Evolutionary conservation across 2,888 invertebrate species (phyloP).

Genomic region (Odontothrips loti): DNA sequence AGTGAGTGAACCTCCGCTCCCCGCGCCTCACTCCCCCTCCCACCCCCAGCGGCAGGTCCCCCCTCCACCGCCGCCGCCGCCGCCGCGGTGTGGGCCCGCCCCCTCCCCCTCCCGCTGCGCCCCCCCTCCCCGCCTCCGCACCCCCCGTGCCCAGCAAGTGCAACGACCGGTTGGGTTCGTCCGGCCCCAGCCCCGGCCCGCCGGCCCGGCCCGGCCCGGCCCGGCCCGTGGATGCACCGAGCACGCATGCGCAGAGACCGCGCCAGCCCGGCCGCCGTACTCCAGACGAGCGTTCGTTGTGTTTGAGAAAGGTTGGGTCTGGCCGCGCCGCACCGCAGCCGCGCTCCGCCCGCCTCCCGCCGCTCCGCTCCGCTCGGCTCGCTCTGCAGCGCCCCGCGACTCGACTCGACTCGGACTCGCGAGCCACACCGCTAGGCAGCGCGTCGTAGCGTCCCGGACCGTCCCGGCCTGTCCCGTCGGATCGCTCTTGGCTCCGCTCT

Average conservation of each 20-base stretch:
- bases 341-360: not conserved
- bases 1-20: not conserved
- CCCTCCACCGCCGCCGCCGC: not conserved
- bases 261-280: not conserved
- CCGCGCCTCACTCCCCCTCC: not conserved
- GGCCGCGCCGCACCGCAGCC: not conserved
- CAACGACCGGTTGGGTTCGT: conserved; percentile 11
- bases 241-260: conserved; percentile 5
- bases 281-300: conserved; percentile 20
- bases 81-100: not conserved
- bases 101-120: not conserved
- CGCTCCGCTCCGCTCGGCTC: not conserved
- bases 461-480: not conserved
- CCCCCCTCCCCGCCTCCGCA: not conserved
- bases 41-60: not conserved
- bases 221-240: conserved; percentile 9
- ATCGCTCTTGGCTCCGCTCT: not conserved
- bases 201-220: not conserved
- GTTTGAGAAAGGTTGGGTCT: conserved; percentile 24
- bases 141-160: not conserved
- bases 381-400: not conserved
- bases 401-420: not conserved
- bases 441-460: not conserved
- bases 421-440: not conserved
- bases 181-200: not conserved